Conservation (phyloP, 2,797 vertebrate genomes). For the Notolepis coatsorum region DNA sequence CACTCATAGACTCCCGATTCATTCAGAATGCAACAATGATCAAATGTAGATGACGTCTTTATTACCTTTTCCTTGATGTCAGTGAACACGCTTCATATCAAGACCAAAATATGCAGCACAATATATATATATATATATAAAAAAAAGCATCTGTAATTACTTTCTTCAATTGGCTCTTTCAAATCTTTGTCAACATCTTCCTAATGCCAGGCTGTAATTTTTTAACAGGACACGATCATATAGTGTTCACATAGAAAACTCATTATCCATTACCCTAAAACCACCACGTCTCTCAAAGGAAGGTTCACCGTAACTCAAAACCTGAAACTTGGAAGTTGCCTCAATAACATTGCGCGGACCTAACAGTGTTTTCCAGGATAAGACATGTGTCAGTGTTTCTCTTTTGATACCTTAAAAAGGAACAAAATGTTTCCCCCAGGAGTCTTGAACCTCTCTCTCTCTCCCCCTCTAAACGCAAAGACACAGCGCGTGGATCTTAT, state of each 20-base stretch:
- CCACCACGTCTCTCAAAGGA: not conserved
- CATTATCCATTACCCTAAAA: not conserved
- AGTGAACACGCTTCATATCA: no score
- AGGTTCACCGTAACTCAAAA: not conserved
- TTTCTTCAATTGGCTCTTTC: not conserved
- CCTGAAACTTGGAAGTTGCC: not conserved
- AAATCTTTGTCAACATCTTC: not conserved
- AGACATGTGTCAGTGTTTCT: not conserved
- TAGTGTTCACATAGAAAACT: slow-evolving; percentile 29
- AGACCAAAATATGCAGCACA: slow-evolving; percentile 13
- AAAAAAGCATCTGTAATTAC: no score
- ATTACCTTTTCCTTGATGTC: no score
- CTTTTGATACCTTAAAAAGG: not conserved
- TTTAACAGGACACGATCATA: slow-evolving; percentile 16
- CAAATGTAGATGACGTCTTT: no score
- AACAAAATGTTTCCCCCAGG: slow-evolving; percentile 8
- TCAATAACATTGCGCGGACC: no score
- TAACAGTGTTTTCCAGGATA: not conserved
- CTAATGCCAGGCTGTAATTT: not conserved
- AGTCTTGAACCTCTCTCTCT: not conserved
- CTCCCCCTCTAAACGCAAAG: slow-evolving; percentile 28
- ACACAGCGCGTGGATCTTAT: not conserved
- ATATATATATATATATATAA: no score
- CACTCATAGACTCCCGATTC: no score
- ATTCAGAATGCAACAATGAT: no score